Base-by-base conservation (phyloP, 2,888 invertebrate genomes). In the Drosophila mercatorum region DNA sequence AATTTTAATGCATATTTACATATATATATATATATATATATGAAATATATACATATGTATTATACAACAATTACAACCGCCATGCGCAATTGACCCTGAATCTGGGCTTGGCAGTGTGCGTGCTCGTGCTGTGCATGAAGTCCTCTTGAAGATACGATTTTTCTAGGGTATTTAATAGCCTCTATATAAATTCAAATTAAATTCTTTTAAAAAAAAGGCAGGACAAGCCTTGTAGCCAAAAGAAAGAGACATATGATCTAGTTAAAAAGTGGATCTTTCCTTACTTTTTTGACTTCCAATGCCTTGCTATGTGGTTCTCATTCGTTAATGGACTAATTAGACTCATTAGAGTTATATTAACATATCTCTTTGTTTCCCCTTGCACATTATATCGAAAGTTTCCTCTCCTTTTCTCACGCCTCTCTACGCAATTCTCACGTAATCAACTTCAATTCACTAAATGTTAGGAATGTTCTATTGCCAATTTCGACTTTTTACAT, bases 41-140 rank as follows among this genome's bases (percentile, higher is more conserved):
- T 34, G 46, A 46, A 28, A 31, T 17, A 31, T 44, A 17, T 52
- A 49, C 28, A 31, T 34, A 38, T 43, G 43, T 43, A 62, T 44
- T 52, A 38, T 43, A 58, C 34, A 34, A 26, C n/a, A 66, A 55
- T 68, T 57, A 66, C 60, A 52, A 63, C 38, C 56, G 36, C 49
- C 49, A 60, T 66, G 56, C 56, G 66, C 67, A 65, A 72, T 65
- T 78, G 79, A 80, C 80, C 79, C 66, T 80, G 82, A 80, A 78
- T 68, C 65, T 81, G 55, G 53, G 59, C 41, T 62, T 58, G 57
- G 57, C 46, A 31, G 43, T 55, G 44, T 60, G 41, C 58, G 58
- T 22, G 57, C 8, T 41, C 28, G 56, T 63, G 8, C 40, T 34
- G 2, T 1, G 12, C 5, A 28, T 40, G 6, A 34, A 17, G 8